phyloP scores from a whole-genome alignment of 2,888 invertebrate species.

The Augiades crinisus region DNA sequence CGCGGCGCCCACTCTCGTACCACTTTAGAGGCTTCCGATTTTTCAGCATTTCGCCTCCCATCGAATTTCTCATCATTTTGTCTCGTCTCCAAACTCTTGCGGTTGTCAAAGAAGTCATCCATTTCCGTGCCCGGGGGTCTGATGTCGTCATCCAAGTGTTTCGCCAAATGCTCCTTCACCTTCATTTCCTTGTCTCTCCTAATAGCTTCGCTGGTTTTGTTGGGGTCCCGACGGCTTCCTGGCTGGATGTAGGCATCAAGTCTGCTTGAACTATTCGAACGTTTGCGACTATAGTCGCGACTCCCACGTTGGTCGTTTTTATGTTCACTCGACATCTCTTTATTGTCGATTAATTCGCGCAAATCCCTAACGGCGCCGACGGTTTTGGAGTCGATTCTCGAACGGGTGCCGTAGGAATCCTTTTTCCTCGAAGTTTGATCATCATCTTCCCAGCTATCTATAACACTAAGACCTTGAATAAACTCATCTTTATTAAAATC shows the following conservation, averaged over 20 bases:
- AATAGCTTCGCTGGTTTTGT: constrained; percentile 69
- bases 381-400: constrained; percentile 40
- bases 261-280: constrained; percentile 38
- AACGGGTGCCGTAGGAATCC: constrained; percentile 30
- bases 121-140: constrained; percentile 72
- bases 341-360: constrained; percentile 48
- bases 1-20: constrained; percentile 44
- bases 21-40: no score
- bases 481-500: constrained; percentile 71
- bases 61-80: neutral
- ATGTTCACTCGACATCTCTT: constrained; percentile 13
- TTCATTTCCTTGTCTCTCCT: constrained; percentile 69
- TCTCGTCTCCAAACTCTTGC: neutral
- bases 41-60: constrained; percentile 1
- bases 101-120: constrained; percentile 56
- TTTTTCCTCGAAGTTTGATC: constrained; percentile 28
- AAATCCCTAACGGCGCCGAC: constrained; percentile 54
- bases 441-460: constrained; percentile 68
- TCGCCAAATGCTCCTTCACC: constrained; percentile 67
- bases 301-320: no score
- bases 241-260: constrained; percentile 63
- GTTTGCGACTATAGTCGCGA: constrained; percentile 24
- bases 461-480: constrained; percentile 71
- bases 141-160: constrained; percentile 63
- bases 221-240: constrained; percentile 69